Evolutionary conservation across 2,888 invertebrate species (phyloP), one percentile per base, ranked within the genome.

Genomic region (Keiferia lycopersicella): DNA sequence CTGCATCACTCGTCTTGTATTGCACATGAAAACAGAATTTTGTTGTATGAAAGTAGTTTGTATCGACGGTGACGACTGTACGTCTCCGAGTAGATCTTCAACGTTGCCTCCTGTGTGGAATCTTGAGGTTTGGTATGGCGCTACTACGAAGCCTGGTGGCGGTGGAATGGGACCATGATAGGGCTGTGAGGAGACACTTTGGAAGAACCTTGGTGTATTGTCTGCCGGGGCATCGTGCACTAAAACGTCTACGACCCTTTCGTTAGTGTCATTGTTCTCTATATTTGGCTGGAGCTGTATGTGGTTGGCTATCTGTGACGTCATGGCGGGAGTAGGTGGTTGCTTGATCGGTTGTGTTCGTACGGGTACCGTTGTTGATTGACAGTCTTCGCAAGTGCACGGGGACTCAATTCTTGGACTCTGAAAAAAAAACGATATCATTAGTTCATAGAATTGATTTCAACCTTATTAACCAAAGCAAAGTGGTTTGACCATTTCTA

Each of bases 31-130:
- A 26, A 91, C 87, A 0, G 92, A 91, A 70, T 92, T 92, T 68
- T 91, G 90, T 71, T 91, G 90, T 63, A 91, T 91, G 70, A 79
- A 87, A 0, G 91, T 91, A 2, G 91, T 88, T 66, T 90, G 90
- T 69, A 90, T 84, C 0, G 84, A 79, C 0, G 90, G 84, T 45
- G 79, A 70, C 0, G 93, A 92, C 76, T 95, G 94, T 7, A 95
- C 94, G 67, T 95, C 95, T 65, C 94, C 94, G 0, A 95, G 83
- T 53, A 95, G 83, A 67, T 95, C 94, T 71, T 95, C 95, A 50
- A 95, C 86, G 75, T 95, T 95, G 0, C 94, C 94, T 12, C 94
- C 94, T 26, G 92, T 93, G 73, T 88, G 88, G 78, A 92, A 92
- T 50, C 87, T 80, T 62, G 86, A 87, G 0, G 84, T 73, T 73